Conservation (phyloP, 2,888 invertebrate genomes). For the Micropterix aruncella region DNA sequence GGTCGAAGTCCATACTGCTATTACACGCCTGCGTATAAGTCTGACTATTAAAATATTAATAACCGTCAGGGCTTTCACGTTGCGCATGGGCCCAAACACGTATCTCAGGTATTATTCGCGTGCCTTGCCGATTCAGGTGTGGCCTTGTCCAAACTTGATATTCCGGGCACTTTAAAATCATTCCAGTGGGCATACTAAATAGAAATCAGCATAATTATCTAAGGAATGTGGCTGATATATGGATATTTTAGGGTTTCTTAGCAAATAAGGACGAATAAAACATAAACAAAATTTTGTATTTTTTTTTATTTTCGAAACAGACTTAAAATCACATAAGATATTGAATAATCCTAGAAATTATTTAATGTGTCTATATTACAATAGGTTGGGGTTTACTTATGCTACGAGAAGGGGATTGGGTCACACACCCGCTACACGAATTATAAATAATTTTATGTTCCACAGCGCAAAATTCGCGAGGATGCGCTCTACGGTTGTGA, state of each 20-base stretch:
- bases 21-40: no score
- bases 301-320: constrained; percentile 30
- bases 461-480: constrained; percentile 6
- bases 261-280: constrained; percentile 2
- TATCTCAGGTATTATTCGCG: no score
- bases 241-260: background rate
- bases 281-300: constrained; percentile 22
- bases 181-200: no score
- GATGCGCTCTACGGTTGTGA: constrained; percentile 10
- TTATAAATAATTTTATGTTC: constrained; percentile 18
- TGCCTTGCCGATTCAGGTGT: no score
- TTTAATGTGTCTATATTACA: constrained; percentile 43
- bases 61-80: no score
- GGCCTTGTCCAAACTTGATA: no score
- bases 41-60: no score
- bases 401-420: constrained; percentile 39
- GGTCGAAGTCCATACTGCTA: no score
- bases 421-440: constrained; percentile 40
- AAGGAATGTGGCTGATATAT: no score
- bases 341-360: constrained; percentile 41
- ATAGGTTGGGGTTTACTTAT: constrained; percentile 39
- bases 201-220: no score
- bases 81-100: no score
- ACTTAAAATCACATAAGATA: constrained; percentile 42
- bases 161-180: no score